phyloP scores from a whole-genome alignment of 1,140 invertebrate genomes.

The Drosophila arawakana region DNA sequence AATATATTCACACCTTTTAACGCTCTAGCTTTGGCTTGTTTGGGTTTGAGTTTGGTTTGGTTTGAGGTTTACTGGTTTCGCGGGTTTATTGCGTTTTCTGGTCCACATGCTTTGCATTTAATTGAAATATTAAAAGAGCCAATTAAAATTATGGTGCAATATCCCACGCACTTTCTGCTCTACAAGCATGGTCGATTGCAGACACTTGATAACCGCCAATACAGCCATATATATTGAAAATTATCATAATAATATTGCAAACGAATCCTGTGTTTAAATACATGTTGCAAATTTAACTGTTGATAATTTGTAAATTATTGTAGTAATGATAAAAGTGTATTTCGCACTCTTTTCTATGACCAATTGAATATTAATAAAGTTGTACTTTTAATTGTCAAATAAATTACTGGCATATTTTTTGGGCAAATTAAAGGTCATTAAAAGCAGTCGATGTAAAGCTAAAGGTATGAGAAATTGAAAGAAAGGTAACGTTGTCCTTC shows the following conservation, averaged over 20 bases:
- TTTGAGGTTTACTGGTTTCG: slow-evolving; percentile 20
- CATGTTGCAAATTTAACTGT: slow-evolving; percentile 6
- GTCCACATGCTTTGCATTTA: slow-evolving; percentile 29
- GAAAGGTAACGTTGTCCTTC: slow-evolving; percentile 35
- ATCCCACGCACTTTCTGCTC: slow-evolving; percentile 14
- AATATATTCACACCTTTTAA: slow-evolving; percentile 46
- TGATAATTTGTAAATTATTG: slow-evolving; percentile 60
- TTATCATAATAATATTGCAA: slow-evolving; percentile 27
- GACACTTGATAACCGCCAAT: slow-evolving; percentile 31
- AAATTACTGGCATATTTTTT: slow-evolving; percentile 29
- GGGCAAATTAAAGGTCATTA: slow-evolving; percentile 24
- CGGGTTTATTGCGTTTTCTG: slow-evolving; percentile 15
- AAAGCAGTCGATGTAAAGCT: neutral
- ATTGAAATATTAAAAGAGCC: slow-evolving; percentile 62
- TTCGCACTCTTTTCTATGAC: neutral
- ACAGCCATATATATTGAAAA: slow-evolving; percentile 37
- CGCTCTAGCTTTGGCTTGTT: neutral
- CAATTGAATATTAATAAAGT: slow-evolving; percentile 34
- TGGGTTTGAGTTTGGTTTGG: slow-evolving; percentile 21
- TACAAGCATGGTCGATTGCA: slow-evolving; percentile 31
- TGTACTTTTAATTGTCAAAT: slow-evolving; percentile 30
- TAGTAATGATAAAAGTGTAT: slow-evolving; percentile 35
- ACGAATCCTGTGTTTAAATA: neutral
- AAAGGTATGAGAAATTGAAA: neutral
- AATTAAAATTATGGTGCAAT: slow-evolving; percentile 56